Base-by-base conservation (phyloP, 2,113 vertebrate genomes). In the Clarias magur region DNA sequence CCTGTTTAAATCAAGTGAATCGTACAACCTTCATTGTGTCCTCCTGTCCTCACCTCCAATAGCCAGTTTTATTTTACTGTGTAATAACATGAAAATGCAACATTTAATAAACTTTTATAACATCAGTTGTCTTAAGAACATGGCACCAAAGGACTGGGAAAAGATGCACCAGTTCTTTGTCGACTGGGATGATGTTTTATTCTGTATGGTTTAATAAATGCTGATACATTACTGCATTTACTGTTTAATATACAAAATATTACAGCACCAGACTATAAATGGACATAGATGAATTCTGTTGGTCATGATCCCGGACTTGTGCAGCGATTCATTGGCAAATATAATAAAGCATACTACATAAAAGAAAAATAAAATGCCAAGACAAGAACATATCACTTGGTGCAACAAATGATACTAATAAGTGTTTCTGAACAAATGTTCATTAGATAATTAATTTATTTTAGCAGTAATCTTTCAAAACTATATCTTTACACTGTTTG, bases 391-490 rank as follows among this genome's bases (percentile, higher is more conserved):
- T n/a, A 72, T 53, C 10, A 34, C 27, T 63, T 42, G 48, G 48
- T 48, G 48, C 48, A 8, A 30, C 75, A 78, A 76, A n/a, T 76
- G 6, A 57, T 79, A 21, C 12, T 76, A 76, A 62, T 60, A 38
- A 59, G 60, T 80, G 27, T 21, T 0, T 60, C 56, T 84, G 8
- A 25, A 59, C 54, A 79, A 70, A 80, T 59, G 2, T 11, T 42
- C 8, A 42, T 68, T 7, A 2, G n/a, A 3, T 19, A 7, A 2
- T 21, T 70, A n/a, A 48, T 48, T 53, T 79, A 54, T 27, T 73
- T 73, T 11, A 19, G n/a, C 8, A 67, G 68, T 34, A 63, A 72
- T 82, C 30, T 83, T 83, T 86, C 56, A 72, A 87, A 90, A 90
- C 73, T 85, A 85, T 82, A 86, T 82, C 72, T 48, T 59, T 82